These are phyloP conservation scores for Pollachius pollachius DNA, from an alignment of 2,113 vertebrate genomes.

Conservation along the genomic window DNA sequence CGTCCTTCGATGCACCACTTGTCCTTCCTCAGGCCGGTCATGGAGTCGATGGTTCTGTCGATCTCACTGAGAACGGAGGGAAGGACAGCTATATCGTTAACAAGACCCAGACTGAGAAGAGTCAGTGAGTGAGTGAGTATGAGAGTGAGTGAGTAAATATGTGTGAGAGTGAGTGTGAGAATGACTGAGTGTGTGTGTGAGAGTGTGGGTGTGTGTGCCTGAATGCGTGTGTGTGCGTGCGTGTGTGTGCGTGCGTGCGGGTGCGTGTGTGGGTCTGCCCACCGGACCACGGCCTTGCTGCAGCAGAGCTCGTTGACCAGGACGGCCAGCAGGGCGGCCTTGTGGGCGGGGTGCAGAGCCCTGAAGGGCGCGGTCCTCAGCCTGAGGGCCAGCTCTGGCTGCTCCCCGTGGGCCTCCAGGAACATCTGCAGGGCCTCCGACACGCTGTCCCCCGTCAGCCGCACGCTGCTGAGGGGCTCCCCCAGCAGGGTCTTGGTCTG, in stretches of 20 bases:
- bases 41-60: slow-evolving; percentile 94
- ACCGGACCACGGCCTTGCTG: slow-evolving; percentile 92
- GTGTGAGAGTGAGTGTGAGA: no score
- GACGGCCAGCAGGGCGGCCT: slow-evolving; percentile 86
- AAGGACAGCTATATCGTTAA: background rate
- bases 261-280: slow-evolving; percentile 19
- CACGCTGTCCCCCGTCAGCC: slow-evolving; percentile 88
- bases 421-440: slow-evolving; percentile 94
- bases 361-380: slow-evolving; percentile 92
- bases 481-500: slow-evolving; percentile 89
- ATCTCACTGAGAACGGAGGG: slow-evolving; percentile 87
- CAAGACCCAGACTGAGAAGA: no score
- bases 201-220: no score
- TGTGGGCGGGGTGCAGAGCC: slow-evolving; percentile 88
- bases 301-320: slow-evolving; percentile 92
- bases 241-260: no score
- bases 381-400: slow-evolving; percentile 79
- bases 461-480: slow-evolving; percentile 86
- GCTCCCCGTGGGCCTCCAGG: slow-evolving; percentile 86
- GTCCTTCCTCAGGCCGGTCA: slow-evolving; percentile 94
- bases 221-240: no score
- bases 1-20: slow-evolving; percentile 94
- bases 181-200: no score
- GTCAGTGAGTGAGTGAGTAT: no score
- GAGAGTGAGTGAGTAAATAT: no score